These are phyloP conservation scores for Ganaspis brasiliensis DNA, from an alignment of 2,888 invertebrate species.

Conservation along the genomic window DNA sequence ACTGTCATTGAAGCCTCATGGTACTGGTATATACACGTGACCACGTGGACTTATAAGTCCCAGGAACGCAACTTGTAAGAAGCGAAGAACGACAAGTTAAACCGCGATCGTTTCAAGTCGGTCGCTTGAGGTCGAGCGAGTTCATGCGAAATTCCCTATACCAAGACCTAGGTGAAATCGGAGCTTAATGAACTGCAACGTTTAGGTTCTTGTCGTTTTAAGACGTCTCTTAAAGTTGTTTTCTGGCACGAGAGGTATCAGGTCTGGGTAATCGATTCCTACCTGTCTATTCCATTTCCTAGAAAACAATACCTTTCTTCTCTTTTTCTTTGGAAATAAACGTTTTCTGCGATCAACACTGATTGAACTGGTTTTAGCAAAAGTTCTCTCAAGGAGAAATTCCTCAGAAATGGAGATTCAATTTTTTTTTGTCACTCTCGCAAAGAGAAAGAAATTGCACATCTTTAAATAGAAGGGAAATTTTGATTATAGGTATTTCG, in stretches of 20 bases:
- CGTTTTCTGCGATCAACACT: slow-evolving; percentile 11
- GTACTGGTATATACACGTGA: slow-evolving; percentile 45
- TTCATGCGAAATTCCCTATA: slow-evolving; percentile 67
- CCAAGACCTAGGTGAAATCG: slow-evolving; percentile 53
- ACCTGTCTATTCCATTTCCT: slow-evolving; percentile 35
- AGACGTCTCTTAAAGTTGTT: slow-evolving; percentile 15
- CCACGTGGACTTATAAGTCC: slow-evolving; percentile 56
- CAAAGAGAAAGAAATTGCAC: too few species aligned
- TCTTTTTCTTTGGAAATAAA: slow-evolving; percentile 20
- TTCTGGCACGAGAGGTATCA: slow-evolving; percentile 34
- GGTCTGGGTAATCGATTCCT: slow-evolving; percentile 38
- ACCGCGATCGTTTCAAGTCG: slow-evolving; percentile 75
- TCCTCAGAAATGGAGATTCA: background rate
- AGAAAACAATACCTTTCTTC: slow-evolving; percentile 38
- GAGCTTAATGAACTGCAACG: slow-evolving; percentile 48
- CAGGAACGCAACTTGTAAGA: slow-evolving; percentile 38
- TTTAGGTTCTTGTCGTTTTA: slow-evolving; percentile 40
- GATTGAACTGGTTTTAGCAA: slow-evolving; percentile 39
- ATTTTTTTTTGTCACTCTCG: background rate
- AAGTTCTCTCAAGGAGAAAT: slow-evolving; percentile 32
- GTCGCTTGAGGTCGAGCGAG: slow-evolving; percentile 76
- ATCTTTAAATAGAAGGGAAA: too few species aligned
- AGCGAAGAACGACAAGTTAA: slow-evolving; percentile 64
- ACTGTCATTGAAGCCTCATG: slow-evolving; percentile 45
- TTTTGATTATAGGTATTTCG: too few species aligned